phyloP scores from a whole-genome alignment of 2,888 invertebrate genomes.

The Uloborus plumipes region DNA sequence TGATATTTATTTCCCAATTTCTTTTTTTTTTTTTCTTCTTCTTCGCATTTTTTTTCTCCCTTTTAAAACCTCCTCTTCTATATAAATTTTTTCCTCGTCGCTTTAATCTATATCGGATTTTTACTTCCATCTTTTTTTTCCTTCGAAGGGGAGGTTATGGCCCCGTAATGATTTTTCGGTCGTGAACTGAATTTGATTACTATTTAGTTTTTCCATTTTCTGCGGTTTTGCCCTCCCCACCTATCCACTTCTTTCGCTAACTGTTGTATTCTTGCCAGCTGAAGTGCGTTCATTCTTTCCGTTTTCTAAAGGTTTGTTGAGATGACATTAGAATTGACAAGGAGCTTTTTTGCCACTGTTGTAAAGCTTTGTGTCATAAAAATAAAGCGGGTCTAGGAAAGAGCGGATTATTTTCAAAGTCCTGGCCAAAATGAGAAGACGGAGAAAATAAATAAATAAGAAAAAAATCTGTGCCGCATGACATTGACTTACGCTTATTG shows the following conservation, averaged over 20 bases:
- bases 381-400: no score
- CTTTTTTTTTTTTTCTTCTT: slow-evolving; percentile 13
- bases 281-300: background rate
- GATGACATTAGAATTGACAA: no score
- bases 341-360: no score
- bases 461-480: no score
- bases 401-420: no score
- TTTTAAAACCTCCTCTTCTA: slow-evolving; percentile 29
- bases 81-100: slow-evolving; percentile 20
- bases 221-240: background rate
- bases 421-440: no score
- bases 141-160: slow-evolving; percentile 37
- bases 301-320: background rate
- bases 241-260: background rate
- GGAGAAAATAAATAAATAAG: no score
- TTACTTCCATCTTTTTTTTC: slow-evolving; percentile 26
- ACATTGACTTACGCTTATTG: no score
- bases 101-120: slow-evolving; percentile 56
- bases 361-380: no score
- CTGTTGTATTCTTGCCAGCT: background rate
- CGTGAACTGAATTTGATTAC: slow-evolving; percentile 61
- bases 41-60: slow-evolving; percentile 20
- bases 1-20: slow-evolving; percentile 16
- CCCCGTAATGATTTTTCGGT: slow-evolving; percentile 60
- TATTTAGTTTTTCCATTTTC: slow-evolving; percentile 23